Percentiles rank a stretch among this genome's conserved stretches.
phyloP scores from a whole-genome alignment of 2,797 vertebrate species.

The Vireo griseus region DNA sequence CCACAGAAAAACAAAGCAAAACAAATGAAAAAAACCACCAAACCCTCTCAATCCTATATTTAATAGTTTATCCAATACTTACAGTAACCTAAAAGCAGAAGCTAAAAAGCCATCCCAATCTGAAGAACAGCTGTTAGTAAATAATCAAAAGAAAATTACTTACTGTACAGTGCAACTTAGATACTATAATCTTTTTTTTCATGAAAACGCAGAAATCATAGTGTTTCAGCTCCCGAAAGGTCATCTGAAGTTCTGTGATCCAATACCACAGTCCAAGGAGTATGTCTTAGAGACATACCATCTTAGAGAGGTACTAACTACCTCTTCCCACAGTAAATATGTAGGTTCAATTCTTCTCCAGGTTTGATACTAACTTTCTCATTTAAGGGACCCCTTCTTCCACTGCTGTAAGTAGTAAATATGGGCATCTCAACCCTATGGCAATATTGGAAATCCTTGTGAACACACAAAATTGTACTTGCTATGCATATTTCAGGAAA shows the following conservation, averaged over 20 bases:
- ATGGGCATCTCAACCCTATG: background rate
- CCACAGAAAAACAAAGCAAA: background rate
- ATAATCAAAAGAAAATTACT: background rate
- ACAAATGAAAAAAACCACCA: background rate
- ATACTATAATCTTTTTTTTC: background rate
- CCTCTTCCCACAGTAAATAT: background rate
- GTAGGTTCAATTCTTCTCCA: background rate
- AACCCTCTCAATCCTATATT: fast-evolving
- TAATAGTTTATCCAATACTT: background rate
- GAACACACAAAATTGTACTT: background rate
- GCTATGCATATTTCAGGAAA: background rate
- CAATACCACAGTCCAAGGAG: background rate
- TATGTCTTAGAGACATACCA: background rate
- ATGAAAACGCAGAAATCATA: background rate
- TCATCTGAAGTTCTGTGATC: background rate
- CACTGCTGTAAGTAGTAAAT: background rate
- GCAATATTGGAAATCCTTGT: background rate
- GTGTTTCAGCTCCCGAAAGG: background rate
- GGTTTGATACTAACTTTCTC: background rate
- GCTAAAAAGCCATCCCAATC: background rate
- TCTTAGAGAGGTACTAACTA: background rate
- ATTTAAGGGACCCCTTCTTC: background rate
- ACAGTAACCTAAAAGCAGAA: background rate
- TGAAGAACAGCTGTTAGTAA: background rate
- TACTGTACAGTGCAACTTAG: background rate